phyloP scores from a whole-genome alignment of 1,140 invertebrate species.

The Pseudomyrmex gracilis region DNA sequence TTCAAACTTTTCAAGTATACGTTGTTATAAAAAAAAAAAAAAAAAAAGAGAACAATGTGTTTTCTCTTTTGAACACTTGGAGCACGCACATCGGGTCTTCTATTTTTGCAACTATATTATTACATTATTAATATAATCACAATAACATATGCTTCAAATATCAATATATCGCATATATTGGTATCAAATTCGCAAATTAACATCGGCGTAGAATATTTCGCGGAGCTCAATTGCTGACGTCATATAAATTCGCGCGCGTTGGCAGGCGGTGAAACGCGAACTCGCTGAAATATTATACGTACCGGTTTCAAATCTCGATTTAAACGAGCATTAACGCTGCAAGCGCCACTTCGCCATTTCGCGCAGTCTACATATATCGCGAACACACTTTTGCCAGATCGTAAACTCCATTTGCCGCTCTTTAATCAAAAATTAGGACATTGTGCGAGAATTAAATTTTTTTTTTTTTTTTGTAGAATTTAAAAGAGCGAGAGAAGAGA shows the following conservation, averaged over 20 bases:
- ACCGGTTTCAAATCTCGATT: background rate
- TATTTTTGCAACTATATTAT: no score
- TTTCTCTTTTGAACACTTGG: no score
- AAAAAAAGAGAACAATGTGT: no score
- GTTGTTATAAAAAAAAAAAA: no score
- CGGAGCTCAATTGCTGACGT: background rate
- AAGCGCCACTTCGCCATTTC: background rate
- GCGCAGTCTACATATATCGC: background rate
- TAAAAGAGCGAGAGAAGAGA: background rate
- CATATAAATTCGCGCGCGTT: background rate
- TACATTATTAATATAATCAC: background rate
- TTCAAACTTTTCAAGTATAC: no score
- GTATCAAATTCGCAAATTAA: conserved; percentile 6
- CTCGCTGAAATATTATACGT: background rate
- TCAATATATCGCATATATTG: background rate
- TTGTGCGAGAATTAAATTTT: no score
- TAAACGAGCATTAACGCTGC: conserved; percentile 22
- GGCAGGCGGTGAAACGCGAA: conserved; percentile 17
- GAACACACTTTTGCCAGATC: background rate
- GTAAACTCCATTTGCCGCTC: background rate
- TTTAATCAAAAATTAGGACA: no score
- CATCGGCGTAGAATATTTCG: conserved; percentile 2
- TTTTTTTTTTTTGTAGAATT: background rate
- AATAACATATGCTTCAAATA: background rate
- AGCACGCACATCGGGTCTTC: no score